Percentiles rank a stretch among this genome's conserved stretches.
Conservation (phyloP, 2,888 invertebrate species). For the Pseudanteris insignis region DNA sequence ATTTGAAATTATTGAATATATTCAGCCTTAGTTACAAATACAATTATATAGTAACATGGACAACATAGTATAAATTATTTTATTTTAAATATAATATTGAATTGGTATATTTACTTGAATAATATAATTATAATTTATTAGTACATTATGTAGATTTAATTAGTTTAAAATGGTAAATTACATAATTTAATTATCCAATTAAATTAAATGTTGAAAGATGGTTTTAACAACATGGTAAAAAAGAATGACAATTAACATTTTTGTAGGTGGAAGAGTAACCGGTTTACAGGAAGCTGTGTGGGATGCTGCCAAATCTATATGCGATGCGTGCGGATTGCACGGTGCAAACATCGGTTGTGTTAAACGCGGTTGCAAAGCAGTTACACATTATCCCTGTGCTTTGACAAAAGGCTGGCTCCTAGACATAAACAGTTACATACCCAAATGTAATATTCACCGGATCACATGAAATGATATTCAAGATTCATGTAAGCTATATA, state of each 20-base stretch:
- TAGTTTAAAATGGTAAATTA: no score
- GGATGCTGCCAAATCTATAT: constrained; percentile 62
- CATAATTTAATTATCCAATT: no score
- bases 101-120: no score
- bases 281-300: constrained; percentile 64
- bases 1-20: no score
- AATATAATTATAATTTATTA: no score
- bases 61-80: no score
- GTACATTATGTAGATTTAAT: no score
- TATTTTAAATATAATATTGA: no score
- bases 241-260: neutral
- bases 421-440: constrained; percentile 61
- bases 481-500: neutral
- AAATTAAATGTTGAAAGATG: no score
- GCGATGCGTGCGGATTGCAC: constrained; percentile 62
- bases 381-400: constrained; percentile 66
- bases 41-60: no score
- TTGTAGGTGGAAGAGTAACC: constrained; percentile 60
- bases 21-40: no score
- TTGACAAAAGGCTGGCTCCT: constrained; percentile 64
- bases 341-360: constrained; percentile 67
- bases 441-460: constrained; percentile 63
- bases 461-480: constrained; percentile 57
- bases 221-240: no score
- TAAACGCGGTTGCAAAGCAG: constrained; percentile 64